Base-by-base conservation (phyloP, 2,888 invertebrate genomes). In the Xylocampa areola region DNA sequence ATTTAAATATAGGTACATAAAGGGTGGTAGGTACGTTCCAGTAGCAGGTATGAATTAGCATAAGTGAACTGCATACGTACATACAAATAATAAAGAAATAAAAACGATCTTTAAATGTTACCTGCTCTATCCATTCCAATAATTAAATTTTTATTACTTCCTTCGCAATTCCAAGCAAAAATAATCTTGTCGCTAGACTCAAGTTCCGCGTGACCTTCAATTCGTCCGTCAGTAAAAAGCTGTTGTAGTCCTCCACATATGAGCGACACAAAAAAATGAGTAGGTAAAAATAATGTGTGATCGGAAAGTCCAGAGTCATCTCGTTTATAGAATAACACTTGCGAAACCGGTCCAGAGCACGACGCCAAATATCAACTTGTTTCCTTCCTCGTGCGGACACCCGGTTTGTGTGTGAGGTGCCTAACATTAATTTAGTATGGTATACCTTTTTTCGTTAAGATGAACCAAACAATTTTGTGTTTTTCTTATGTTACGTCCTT, bases 251-350 rank as follows among this genome's bases (percentile, higher is more conserved):
- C 83, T 83, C 83, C 71, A 77, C 74, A 79, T 72, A 69, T 73
- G 67, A 59, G 61, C 61, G 62, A 70, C 44, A 72, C 53, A 77
- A 72, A 73, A 79, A 79, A 74, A 76, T 57, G 55, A 64, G 61
- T 76, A 79, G 76, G 81, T 77, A 75, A 78, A 55, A 76, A 79
- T 75, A 79, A 81, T 80, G 79, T 85, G 81, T 81, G 84, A 85
- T 91, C 90, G 92, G 93, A 91, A 92, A 93, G 92, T 88, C 92
- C 92, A 88, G 87, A 88, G 86, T 77, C 86, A 87, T 91, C 91
- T 89, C 81, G 91, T 89, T 90, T 89, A 90, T 87, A 89, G 92
- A 93, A 93, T 92, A 94, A 88, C 92, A 93, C 92, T 94, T 91
- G 92, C 82, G 79, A 80, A 90, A 94, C 93, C 93, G 92, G 93